Evolutionary conservation across 2,888 invertebrate genomes (phyloP), one percentile per base, ranked within the genome.

Genomic region (Erannis defoliaria): DNA sequence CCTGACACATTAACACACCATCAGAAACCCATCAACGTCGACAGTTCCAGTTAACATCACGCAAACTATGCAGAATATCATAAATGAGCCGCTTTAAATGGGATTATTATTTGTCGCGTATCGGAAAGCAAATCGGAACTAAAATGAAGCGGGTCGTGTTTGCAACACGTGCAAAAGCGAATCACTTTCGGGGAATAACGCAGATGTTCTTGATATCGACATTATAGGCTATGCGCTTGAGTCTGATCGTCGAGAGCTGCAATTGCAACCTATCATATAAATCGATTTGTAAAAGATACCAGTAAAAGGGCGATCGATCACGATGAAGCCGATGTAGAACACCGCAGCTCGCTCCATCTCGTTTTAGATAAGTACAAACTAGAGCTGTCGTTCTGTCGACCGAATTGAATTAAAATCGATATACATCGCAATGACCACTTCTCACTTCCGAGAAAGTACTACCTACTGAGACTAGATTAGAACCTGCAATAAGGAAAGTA

Each of bases 261-360:
- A 79, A 78, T 76, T 80, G 81, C 80, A 78, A 75, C 75, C 75
- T 75, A 78, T 77, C 77, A 74, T 72, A 79, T 75, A 76, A 81
- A 85, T 82, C 82, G 84, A 86, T 86, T 83, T 79, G 82, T 84
- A 81, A 77, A 78, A 78, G 77, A 79, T 80, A 80, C 69, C 63
- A 76, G 77, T 81, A 81, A 82, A 84, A 81, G 78, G 77, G 78
- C 76, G 70, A 83, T 83, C 82, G 80, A 84, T 86, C 85, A 85
- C 77, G 72, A 77, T 72, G 74, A 72, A 80, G 77, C 75, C 71
- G 75, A 82, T 81, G 77, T 78, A 67, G 73, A 76, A 75, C 75
- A 72, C 64, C 64, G 73, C 71, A 76, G 76, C 73, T 73, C 68
- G 75, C 70, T 74, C 71, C 73, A 79, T 82, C 80, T 80, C 76